Base-by-base conservation (phyloP, 2,113 vertebrate species). In the Hyaena hyaena region DNA sequence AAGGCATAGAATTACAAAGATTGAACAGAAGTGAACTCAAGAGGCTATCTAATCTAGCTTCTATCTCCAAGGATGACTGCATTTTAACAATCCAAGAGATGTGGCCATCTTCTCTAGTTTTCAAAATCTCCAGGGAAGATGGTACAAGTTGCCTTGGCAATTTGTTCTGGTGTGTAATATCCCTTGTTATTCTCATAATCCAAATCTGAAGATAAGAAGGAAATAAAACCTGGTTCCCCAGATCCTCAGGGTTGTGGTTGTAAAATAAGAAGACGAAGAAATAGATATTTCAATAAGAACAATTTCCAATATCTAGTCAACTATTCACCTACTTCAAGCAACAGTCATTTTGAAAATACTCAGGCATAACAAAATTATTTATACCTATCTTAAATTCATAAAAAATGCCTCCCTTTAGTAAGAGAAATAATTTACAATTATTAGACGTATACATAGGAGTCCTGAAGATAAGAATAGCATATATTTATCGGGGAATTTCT, bases 61-160 rank as follows among this genome's bases (percentile, higher is more conserved):
- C 83, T 31, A 7, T 93, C 69, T 90, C 61, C n/a, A 96, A 58
- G 77, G 79, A 76, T 82, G 85, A 74, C 39, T 63, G 58, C 84
- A 74, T 69, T 96, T 96, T 80, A 95, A 95, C 84, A 88, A 83
- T 69, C 58, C 61, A 73, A 86, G 71, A 69, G 33, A 76, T 84
- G 19, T 19, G 45, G 65, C 88, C 16, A 81, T 94, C 81, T 80
- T 73, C 53, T 81, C 55, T 90, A 45, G 68, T 95, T 97, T 86
- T 94, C 71, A 96, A 84, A 96, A 94, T 85, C 69, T 88, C 76
- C 93, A 92, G 81, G 76, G 39, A 96, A 88, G 66, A 95, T 50
- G 81, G 79, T 83, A 65, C 23, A 90, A 58, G 28, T 90, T 63
- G 48, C 50, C 74, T 91, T 65, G 73, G 68, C 63, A 93, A 96